phyloP scores from a whole-genome alignment of 2,113 vertebrate genomes.

The Petromus typicus region DNA sequence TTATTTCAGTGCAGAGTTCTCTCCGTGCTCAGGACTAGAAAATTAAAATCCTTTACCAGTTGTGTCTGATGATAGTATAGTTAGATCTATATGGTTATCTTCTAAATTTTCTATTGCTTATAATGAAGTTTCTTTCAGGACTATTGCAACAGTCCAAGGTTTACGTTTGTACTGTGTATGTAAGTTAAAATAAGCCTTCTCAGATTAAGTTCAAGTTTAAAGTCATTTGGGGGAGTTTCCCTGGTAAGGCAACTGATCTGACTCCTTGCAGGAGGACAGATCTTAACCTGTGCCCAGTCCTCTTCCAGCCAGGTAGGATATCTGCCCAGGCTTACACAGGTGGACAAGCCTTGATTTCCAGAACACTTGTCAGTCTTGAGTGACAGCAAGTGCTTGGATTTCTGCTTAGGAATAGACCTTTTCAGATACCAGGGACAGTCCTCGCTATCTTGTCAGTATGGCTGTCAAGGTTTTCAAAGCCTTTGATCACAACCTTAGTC shows the following conservation, averaged over 20 bases:
- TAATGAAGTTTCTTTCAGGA: not conserved
- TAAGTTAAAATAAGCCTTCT: not conserved
- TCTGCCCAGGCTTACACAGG: not conserved
- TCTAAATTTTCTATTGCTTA: conserved; percentile 15
- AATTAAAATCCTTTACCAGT: not conserved
- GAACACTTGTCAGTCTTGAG: not conserved
- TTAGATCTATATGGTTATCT: conserved; percentile 39
- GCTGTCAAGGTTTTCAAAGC: not conserved
- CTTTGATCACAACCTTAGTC: conserved; percentile 28
- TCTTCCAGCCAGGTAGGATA: not conserved
- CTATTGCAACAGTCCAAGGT: not conserved
- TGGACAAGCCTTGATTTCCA: conserved; percentile 14
- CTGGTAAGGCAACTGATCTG: not conserved
- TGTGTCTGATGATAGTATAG: not conserved
- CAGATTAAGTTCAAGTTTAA: conserved; percentile 39
- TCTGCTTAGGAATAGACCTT: not conserved
- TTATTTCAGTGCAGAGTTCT: not conserved
- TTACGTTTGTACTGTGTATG: conserved; percentile 6
- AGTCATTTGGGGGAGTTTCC: conserved; percentile 8
- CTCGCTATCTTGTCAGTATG: not conserved
- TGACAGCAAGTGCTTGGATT: not conserved
- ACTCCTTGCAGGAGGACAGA: not conserved
- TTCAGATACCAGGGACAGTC: not conserved
- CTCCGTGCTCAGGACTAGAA: conserved; percentile 2
- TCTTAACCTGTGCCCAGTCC: not conserved